Conservation (phyloP, 2,888 invertebrate species). For the Andrena hattorfiana region DNA sequence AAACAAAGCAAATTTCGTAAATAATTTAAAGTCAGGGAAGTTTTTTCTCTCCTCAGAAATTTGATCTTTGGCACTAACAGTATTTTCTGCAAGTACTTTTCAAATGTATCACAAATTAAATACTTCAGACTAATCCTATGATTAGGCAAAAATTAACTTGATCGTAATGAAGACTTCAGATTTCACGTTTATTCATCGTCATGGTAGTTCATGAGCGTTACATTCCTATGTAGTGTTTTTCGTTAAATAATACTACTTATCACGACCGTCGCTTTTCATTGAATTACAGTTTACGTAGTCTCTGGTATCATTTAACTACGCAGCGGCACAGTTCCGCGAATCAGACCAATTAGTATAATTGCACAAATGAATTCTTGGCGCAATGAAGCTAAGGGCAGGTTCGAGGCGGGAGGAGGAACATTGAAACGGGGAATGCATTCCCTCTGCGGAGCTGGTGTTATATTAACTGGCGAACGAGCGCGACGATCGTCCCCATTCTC, state of each 20-base stretch:
- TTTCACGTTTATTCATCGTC: no score
- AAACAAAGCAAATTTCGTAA: no score
- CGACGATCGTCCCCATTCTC: no score
- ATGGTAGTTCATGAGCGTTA: no score
- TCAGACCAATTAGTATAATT: constrained; percentile 30
- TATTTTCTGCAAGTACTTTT: no score
- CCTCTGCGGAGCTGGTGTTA: background rate
- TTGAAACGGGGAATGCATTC: background rate
- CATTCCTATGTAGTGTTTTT: background rate
- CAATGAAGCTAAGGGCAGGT: background rate
- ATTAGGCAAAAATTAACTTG: no score
- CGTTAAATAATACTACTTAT: background rate
- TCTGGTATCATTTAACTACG: background rate
- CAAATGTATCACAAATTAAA: no score
- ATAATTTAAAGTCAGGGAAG: no score
- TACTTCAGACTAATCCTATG: no score
- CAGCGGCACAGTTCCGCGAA: background rate
- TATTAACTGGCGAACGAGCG: background rate
- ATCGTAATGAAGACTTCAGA: no score
- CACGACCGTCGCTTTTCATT: background rate
- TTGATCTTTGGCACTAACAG: no score
- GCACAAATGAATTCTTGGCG: background rate
- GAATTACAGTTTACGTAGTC: background rate
- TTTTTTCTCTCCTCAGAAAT: no score
- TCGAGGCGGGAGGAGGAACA: background rate